Conservation (phyloP, 2,797 vertebrate genomes). For the Clarias fuscus region DNA sequence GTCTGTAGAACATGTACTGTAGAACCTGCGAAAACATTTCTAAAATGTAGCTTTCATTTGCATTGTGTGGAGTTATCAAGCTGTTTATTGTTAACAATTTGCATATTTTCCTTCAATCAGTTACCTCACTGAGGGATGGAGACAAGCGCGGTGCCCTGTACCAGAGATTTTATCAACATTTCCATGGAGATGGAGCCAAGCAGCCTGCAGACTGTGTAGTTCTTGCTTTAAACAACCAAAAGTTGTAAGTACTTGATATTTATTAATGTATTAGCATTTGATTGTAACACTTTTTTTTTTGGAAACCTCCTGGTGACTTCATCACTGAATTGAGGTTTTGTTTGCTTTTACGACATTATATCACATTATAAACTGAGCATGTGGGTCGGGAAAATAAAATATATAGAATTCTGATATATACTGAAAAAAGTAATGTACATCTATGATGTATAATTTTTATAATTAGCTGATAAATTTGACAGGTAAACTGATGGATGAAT, state of each 20-base stretch:
- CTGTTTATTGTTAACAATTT: neutral
- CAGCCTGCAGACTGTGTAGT: constrained; percentile 75
- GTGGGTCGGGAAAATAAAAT: neutral
- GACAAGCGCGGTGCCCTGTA: constrained; percentile 71
- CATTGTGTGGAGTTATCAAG: neutral
- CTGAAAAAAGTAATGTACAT: neutral
- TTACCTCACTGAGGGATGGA: constrained; percentile 46
- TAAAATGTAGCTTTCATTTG: neutral
- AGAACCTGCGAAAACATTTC: neutral
- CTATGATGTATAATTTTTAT: no score
- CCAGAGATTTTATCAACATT: constrained; percentile 73
- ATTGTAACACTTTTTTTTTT: neutral
- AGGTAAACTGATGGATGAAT: neutral
- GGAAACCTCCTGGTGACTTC: neutral
- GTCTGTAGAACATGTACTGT: neutral
- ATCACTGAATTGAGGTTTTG: neutral
- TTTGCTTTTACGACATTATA: neutral
- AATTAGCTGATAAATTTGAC: neutral
- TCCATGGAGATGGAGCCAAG: constrained; percentile 69
- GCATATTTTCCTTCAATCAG: neutral
- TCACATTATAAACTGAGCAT: neutral
- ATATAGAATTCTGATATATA: neutral
- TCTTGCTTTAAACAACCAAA: constrained; percentile 74
- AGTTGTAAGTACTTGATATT: constrained; percentile 68
- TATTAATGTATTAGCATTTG: neutral